These are phyloP conservation scores for Eupithecia inturbata DNA, from an alignment of 2,888 invertebrate species.

Conservation along the genomic window DNA sequence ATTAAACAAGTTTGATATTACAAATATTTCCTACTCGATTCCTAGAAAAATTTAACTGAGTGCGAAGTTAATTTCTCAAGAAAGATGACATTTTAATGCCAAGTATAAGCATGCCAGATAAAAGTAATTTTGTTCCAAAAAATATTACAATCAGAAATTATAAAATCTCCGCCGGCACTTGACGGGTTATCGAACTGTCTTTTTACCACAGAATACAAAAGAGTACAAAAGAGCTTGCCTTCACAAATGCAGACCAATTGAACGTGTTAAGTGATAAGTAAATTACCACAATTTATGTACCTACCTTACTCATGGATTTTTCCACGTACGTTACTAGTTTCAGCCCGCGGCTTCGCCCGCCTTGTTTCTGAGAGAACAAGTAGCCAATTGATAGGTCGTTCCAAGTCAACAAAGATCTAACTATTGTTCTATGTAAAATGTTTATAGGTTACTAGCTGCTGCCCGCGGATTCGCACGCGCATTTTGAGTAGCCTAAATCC, in stretches of 20 bases:
- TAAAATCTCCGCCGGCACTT: background rate
- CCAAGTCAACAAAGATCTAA: no score
- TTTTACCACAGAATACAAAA: background rate
- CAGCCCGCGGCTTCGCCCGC: background rate
- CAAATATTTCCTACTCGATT: no score
- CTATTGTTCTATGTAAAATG: no score
- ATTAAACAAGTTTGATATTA: no score
- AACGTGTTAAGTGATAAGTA: slow-evolving; percentile 2
- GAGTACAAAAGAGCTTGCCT: background rate
- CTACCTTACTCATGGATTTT: background rate
- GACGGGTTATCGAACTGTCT: background rate
- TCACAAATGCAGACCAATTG: background rate
- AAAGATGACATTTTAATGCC: background rate
- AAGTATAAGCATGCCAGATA: background rate
- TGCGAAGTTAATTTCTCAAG: background rate
- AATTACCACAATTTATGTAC: background rate
- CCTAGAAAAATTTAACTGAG: no score
- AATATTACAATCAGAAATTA: background rate
- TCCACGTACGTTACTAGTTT: background rate
- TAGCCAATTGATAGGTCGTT: no score
- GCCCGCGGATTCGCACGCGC: no score
- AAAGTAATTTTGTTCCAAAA: background rate
- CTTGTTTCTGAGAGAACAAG: background rate
- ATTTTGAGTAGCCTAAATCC: no score
- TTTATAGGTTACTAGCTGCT: no score